Conservation (phyloP, 2,113 vertebrate species). For the Eonycteris spelaea region DNA sequence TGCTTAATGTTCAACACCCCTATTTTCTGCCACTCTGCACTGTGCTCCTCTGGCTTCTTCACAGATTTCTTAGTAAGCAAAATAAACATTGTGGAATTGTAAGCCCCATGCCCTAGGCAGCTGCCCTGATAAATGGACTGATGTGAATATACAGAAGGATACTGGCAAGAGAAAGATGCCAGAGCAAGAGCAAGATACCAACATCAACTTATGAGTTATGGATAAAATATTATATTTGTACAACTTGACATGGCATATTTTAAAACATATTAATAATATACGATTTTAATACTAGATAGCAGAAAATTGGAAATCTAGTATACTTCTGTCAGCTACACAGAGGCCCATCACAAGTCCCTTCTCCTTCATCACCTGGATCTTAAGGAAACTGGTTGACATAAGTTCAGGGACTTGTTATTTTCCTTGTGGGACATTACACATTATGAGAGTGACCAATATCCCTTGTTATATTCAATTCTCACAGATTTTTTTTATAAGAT, state of each 20-base stretch:
- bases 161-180: not conserved
- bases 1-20: constrained; percentile 11
- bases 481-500: not conserved
- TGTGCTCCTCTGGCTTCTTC: not conserved
- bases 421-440: not conserved
- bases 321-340: not conserved
- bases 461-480: not conserved
- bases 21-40: not conserved
- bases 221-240: not conserved
- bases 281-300: not conserved
- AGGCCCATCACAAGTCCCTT: not conserved
- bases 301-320: not conserved
- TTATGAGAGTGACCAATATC: not conserved
- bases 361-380: not conserved
- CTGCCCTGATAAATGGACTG: not conserved
- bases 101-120: not conserved
- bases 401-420: not conserved
- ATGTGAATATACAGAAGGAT: not conserved
- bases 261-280: not conserved
- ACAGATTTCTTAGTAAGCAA: not conserved
- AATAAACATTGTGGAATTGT: not conserved
- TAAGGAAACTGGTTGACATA: not conserved
- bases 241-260: not conserved
- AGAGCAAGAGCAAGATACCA: not conserved
- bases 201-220: not conserved